Percentiles rank a stretch among this genome's conserved stretches.
Conservation (phyloP, 2,797 vertebrate species). For the Lophotriccus pileatus region DNA sequence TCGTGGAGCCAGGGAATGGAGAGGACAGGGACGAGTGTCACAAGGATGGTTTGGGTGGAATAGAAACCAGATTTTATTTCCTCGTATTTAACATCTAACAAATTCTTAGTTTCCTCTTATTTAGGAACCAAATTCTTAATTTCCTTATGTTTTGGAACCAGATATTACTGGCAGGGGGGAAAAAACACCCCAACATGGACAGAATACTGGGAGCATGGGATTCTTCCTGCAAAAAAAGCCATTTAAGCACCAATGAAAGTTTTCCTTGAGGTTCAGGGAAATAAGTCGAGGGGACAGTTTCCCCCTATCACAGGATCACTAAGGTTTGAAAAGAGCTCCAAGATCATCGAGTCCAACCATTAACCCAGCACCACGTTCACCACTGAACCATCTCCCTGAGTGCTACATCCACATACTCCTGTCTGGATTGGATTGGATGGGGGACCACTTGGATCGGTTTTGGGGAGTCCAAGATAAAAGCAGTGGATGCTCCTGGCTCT, state of each 20-base stretch:
- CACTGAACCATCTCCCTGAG: rapidly evolving
- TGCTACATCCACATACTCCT: neutral
- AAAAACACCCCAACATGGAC: neutral
- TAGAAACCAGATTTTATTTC: neutral
- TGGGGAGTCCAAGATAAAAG: neutral
- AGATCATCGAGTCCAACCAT: neutral
- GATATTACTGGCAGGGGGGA: neutral
- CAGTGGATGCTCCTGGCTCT: neutral
- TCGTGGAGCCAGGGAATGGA: neutral
- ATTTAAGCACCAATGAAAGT: neutral
- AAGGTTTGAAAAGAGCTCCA: neutral
- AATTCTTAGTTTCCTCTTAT: too few species aligned
- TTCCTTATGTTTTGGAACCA: neutral
- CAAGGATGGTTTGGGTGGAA: neutral
- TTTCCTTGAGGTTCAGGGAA: neutral
- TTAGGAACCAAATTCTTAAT: neutral
- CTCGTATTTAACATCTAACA: neutral
- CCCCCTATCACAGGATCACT: neutral
- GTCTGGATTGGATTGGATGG: neutral
- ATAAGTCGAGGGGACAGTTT: neutral
- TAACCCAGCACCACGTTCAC: neutral
- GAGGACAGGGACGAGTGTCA: neutral
- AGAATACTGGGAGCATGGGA: neutral
- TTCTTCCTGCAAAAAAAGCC: neutral
- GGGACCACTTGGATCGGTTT: neutral